Evolutionary conservation across 37 sponge, comb jelly and placozoan species (phyloP).

Genomic region (Theonella swinhoei): DNA sequence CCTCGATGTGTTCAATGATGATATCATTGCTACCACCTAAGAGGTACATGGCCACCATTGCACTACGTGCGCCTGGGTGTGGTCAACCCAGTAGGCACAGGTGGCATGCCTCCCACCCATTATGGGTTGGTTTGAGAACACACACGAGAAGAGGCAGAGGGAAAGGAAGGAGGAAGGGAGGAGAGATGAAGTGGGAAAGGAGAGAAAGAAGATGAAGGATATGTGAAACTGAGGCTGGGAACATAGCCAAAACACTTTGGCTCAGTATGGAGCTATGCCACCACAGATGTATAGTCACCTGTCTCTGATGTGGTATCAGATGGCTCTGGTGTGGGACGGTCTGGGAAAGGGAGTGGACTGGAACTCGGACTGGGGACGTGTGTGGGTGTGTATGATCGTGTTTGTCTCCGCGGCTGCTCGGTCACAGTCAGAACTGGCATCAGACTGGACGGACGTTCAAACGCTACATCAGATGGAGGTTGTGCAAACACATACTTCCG

Average conservation of each 20-base stretch:
- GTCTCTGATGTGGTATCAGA: background rate
- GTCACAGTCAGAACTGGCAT: background rate
- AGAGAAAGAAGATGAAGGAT: background rate
- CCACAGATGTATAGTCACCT: too few species aligned
- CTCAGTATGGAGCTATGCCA: too few species aligned
- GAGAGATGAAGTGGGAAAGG: background rate
- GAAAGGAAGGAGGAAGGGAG: background rate
- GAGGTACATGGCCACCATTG: too few species aligned
- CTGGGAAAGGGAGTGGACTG: background rate
- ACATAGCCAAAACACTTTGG: too few species aligned
- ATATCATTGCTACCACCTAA: too few species aligned
- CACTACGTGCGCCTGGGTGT: too few species aligned
- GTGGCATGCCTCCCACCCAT: too few species aligned
- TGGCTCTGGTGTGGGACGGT: background rate
- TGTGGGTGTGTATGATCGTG: background rate
- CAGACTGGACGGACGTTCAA: background rate
- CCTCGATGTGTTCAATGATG: too few species aligned
- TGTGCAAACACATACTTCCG: conserved; percentile 36
- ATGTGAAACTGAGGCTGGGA: too few species aligned
- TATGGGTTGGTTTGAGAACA: too few species aligned
- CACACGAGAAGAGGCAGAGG: too few species aligned
- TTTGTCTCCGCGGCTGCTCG: background rate
- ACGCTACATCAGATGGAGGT: background rate
- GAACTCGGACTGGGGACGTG: background rate
- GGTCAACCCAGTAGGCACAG: too few species aligned